Percentiles rank a stretch among this genome's conserved stretches.
phyloP scores from a whole-genome alignment of 2,113 vertebrate species.

The Percopsis transmontana region DNA sequence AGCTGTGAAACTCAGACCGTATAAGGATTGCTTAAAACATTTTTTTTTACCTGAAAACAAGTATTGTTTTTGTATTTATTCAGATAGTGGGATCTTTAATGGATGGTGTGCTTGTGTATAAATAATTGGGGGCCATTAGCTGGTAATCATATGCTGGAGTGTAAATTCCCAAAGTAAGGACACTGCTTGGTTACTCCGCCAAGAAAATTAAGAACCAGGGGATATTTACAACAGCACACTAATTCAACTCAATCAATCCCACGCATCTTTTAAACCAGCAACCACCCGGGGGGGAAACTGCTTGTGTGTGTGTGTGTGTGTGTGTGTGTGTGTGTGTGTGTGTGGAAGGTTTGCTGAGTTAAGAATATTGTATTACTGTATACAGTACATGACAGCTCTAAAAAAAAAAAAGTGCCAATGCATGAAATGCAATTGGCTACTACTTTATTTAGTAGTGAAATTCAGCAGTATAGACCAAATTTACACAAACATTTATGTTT shows the following conservation, averaged over 20 bases:
- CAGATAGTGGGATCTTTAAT: conserved; percentile 30
- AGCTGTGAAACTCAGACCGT: too few species aligned
- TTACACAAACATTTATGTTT: neutral
- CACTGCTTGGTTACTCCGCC: conserved; percentile 4
- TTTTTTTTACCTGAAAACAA: too few species aligned
- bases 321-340: too few species aligned
- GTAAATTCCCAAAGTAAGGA: conserved; percentile 18
- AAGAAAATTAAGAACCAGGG: neutral
- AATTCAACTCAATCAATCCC: conserved; percentile 20
- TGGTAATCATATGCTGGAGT: conserved; percentile 50
- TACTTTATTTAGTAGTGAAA: neutral
- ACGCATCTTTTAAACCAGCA: neutral
- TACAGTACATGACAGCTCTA: neutral
- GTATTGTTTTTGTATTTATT: neutral
- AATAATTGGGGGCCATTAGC: conserved; percentile 34
- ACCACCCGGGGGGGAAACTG: neutral
- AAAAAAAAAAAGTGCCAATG: neutral
- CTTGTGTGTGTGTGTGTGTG: neutral
- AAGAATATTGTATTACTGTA: neutral
- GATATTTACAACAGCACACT: neutral
- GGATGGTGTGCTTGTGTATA: conserved; percentile 32
- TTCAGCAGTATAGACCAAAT: neutral
- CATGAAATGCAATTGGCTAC: neutral
- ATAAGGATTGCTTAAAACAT: too few species aligned
- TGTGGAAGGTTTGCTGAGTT: neutral